Evolutionary conservation across 2,888 invertebrate species (phyloP), one percentile per base, ranked within the genome.

Genomic region (Cryptophagus acutangulus): DNA sequence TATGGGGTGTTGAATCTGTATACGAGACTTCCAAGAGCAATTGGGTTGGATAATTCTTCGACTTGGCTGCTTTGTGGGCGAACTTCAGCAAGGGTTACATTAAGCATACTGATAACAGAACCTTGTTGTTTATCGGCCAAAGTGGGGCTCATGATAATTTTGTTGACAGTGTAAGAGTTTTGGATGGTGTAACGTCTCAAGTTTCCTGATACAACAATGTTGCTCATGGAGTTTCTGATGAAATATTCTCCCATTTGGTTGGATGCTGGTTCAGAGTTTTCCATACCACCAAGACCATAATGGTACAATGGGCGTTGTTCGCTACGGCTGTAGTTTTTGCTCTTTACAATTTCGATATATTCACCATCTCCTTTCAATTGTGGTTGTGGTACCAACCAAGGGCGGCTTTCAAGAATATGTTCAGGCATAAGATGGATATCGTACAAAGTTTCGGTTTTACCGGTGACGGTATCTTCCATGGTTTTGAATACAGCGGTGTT

Each of bases 371-470:
- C 61, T 52, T 58, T 61, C 3, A 78, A 67, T 16, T 78, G 67
- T 1, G 69, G 68, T 33, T 69, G 45, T 3, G 74, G 74, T 24
- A 71, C 72, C 49, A 79, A 71, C 47, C 74, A 66, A 1, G 78
- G 78, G n/a, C 74, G 59, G 39, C 70, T 69, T 36, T 77, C 71
- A 30, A 77, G 63, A 61, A 76, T 67, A 58, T 76, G 74, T 15
- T 77, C 67, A 3, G 77, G 72, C 34, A 82, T 66, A 5, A 77
- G 77, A 8, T 75, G 73, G 29, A 85, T 74, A 33, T 82, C 75
- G 65, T 86, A 86, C n/a, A 78, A 58, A n/a, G 81, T 80, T 55
- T 83, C 82, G 52, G 81, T 81, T 62, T 77, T 76, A 33, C 86
- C 86, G 33, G 79, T 77, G 14, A 85, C 77, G 24, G 83, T 77